phyloP scores from a whole-genome alignment of 2,888 invertebrate species.

The Patella pellucida region DNA sequence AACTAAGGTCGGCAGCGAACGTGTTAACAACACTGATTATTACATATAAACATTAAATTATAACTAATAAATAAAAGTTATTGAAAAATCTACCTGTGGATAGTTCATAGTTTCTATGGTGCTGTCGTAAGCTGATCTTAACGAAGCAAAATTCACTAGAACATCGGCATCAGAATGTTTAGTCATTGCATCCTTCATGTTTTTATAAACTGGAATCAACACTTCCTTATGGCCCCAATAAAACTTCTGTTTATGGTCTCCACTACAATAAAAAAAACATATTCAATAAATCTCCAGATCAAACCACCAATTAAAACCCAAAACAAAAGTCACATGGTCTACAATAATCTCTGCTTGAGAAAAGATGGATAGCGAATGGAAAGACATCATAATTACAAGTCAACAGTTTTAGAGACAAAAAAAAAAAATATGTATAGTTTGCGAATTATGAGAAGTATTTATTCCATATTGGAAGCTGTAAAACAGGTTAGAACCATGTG shows the following conservation, averaged over 20 bases:
- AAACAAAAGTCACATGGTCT: neutral
- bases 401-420: neutral
- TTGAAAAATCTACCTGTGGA: slow-evolving; percentile 76
- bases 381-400: neutral
- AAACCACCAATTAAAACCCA: no score
- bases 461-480: no score
- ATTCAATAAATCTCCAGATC: no score
- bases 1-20: no score
- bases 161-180: slow-evolving; percentile 96
- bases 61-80: neutral
- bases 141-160: slow-evolving; percentile 94
- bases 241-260: slow-evolving; percentile 99
- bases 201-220: slow-evolving; percentile 92
- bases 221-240: slow-evolving; percentile 99
- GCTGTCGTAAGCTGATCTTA: slow-evolving; percentile 97
- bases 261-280: slow-evolving; percentile 73
- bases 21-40: no score
- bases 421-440: neutral
- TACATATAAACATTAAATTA: neutral
- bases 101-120: slow-evolving; percentile 94
- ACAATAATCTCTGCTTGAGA: neutral
- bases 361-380: slow-evolving; percentile 1
- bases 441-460: no score
- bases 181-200: slow-evolving; percentile 95
- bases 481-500: no score